These are phyloP conservation scores for Napeogenes sylphis DNA, from an alignment of 2,888 invertebrate species.

Conservation along the genomic window DNA sequence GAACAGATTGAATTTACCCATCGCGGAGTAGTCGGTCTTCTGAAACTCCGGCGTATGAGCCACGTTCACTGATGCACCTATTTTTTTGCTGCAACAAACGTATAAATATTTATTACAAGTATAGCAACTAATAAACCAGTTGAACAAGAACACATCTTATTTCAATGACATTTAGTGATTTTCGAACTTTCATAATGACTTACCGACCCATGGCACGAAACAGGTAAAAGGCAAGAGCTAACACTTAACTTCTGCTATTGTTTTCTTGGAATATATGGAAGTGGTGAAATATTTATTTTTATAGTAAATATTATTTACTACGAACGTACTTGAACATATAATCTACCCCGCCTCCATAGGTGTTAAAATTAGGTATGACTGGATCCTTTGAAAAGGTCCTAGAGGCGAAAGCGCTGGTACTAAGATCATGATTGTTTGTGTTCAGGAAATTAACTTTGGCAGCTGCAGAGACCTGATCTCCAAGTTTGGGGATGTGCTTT, in stretches of 20 bases:
- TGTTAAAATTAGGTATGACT: slow-evolving; percentile 39
- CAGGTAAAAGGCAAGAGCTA: too few relatives aligned
- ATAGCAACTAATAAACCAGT: too few relatives aligned
- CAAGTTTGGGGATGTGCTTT: slow-evolving; percentile 40
- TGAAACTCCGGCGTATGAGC: slow-evolving; percentile 40
- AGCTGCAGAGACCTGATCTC: slow-evolving; percentile 43
- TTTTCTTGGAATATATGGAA: too few relatives aligned
- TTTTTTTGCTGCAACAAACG: slow-evolving; percentile 38
- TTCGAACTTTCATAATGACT: too few relatives aligned
- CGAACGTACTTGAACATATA: slow-evolving; percentile 43
- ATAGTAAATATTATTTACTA: background rate
- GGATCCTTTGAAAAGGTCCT: slow-evolving; percentile 39
- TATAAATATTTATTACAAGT: background rate
- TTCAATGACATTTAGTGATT: too few relatives aligned
- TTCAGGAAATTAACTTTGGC: slow-evolving; percentile 42
- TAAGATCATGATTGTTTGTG: slow-evolving; percentile 41
- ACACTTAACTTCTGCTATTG: too few relatives aligned
- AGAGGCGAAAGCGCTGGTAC: slow-evolving; percentile 43
- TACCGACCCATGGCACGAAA: too few relatives aligned
- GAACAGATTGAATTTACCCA: slow-evolving; percentile 44
- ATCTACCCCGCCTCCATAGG: slow-evolving; percentile 41
- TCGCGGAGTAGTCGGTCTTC: slow-evolving; percentile 41
- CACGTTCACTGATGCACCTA: slow-evolving; percentile 39
- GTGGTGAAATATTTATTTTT: background rate
- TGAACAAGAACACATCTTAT: too few relatives aligned